phyloP scores from a whole-genome alignment of 2,113 vertebrate species.

The Aptenodytes forsteri region DNA sequence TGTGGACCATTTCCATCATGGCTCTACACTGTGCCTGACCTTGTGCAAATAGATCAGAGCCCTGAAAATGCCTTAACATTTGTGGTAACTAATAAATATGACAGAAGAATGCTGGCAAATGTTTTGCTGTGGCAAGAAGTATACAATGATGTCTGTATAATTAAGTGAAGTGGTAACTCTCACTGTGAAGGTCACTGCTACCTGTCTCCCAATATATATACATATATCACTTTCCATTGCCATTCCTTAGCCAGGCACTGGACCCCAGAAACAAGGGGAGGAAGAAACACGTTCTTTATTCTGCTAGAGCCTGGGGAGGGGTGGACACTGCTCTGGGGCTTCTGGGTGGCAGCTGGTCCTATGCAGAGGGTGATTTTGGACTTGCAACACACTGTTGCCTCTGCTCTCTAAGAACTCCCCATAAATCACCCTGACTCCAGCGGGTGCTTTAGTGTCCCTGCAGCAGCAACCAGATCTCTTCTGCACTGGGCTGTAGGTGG shows the following conservation, averaged over 20 bases:
- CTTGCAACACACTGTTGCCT: rapidly evolving
- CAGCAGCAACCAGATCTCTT: not conserved
- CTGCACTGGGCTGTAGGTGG: not conserved
- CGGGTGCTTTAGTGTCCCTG: not conserved
- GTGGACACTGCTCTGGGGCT: not conserved
- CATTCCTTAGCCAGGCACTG: not conserved
- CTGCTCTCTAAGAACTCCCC: not conserved
- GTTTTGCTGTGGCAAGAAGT: not conserved
- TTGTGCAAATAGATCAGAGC: not conserved
- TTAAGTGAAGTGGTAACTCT: not conserved
- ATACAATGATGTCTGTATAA: not conserved
- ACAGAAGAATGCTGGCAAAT: not conserved
- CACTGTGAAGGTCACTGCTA: not conserved
- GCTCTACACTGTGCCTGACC: not conserved
- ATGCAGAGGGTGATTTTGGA: not conserved
- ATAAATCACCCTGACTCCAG: not conserved
- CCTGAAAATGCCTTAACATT: rapidly evolving
- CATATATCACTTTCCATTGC: not conserved
- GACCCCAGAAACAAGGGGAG: not conserved
- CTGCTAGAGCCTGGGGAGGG: not conserved
- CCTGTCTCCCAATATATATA: not conserved
- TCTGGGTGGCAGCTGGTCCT: not conserved
- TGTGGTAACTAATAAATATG: not conserved
- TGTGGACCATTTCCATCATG: not conserved
- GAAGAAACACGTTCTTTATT: not conserved